Evolutionary conservation across 1,140 invertebrate species (phyloP).

Genomic region (Anadara kagoshimensis): DNA sequence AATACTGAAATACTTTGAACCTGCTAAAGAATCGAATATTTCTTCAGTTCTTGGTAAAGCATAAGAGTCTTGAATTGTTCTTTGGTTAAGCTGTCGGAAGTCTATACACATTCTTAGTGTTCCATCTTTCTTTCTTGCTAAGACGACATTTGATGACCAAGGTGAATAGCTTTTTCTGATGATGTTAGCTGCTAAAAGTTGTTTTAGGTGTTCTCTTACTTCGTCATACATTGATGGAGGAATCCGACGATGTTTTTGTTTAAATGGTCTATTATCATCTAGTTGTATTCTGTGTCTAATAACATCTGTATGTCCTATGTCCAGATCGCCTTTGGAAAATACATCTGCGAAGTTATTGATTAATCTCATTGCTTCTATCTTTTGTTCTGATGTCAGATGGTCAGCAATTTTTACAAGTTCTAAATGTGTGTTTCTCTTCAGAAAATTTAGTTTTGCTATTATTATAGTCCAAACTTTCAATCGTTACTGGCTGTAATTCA

Average conservation of each 20-base stretch:
- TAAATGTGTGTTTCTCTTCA: not conserved
- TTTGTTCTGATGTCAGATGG: not conserved
- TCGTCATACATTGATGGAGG: conserved; percentile 6
- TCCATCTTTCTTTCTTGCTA: conserved; percentile 1
- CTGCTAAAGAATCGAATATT: not conserved
- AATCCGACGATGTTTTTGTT: not conserved
- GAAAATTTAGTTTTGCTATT: not conserved
- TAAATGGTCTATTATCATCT: conserved; percentile 5
- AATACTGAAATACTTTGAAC: not conserved
- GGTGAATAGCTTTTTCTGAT: not conserved
- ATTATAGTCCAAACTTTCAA: not conserved
- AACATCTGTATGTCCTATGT: conserved; percentile 1
- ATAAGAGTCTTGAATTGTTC: conserved; percentile 2
- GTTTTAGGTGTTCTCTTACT: conserved; percentile 3
- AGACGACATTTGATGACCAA: not conserved
- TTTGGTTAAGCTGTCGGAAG: conserved; percentile 1
- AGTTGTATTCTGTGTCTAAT: not conserved
- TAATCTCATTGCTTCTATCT: not conserved
- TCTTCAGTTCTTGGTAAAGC: conserved; percentile 9
- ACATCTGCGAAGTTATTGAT: not conserved
- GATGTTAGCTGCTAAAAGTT: not conserved
- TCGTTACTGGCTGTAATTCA: not conserved
- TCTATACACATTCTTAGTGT: not conserved
- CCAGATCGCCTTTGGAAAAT: conserved; percentile 8
- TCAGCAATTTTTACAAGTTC: not conserved